Conservation (phyloP, 2,888 invertebrate species). For the Rhagonycha lutea region DNA sequence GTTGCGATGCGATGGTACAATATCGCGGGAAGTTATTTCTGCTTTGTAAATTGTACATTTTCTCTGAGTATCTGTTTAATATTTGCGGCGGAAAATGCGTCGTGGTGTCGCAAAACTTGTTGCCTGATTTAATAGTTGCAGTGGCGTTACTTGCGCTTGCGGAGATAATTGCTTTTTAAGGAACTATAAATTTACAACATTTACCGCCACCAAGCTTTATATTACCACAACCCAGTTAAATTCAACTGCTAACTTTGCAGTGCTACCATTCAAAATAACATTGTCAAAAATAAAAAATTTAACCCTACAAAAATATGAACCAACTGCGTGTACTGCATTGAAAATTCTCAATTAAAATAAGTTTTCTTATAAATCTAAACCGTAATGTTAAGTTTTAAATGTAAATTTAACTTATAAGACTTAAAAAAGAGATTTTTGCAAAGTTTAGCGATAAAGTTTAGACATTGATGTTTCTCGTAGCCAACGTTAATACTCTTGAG, state of each 20-base stretch:
- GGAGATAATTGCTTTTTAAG: slow-evolving; percentile 48
- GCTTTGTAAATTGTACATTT: slow-evolving; percentile 17
- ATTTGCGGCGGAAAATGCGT: slow-evolving; percentile 23
- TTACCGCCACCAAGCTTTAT: slow-evolving; percentile 40
- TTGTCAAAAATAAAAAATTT: not conserved
- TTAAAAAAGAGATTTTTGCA: not conserved
- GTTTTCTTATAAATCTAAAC: not conserved
- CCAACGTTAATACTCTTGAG: not conserved
- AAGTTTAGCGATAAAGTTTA: not conserved
- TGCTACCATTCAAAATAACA: slow-evolving; percentile 15
- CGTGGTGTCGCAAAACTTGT: slow-evolving; percentile 27
- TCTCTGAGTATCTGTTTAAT: slow-evolving; percentile 21
- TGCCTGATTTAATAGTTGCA: slow-evolving; percentile 44
- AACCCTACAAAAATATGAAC: not conserved
- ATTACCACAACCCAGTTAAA: slow-evolving; percentile 38
- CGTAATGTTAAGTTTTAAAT: not conserved
- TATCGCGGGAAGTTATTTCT: not conserved
- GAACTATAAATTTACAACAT: slow-evolving; percentile 46
- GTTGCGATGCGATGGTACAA: not conserved
- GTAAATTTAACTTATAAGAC: not conserved
- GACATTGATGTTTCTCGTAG: not conserved
- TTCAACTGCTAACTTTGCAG: slow-evolving; percentile 27
- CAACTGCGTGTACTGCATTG: not conserved
- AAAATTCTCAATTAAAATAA: not conserved
- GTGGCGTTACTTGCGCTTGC: slow-evolving; percentile 31